phyloP scores from a whole-genome alignment of 2,797 vertebrate genomes.

The Anguilla marmorata region DNA sequence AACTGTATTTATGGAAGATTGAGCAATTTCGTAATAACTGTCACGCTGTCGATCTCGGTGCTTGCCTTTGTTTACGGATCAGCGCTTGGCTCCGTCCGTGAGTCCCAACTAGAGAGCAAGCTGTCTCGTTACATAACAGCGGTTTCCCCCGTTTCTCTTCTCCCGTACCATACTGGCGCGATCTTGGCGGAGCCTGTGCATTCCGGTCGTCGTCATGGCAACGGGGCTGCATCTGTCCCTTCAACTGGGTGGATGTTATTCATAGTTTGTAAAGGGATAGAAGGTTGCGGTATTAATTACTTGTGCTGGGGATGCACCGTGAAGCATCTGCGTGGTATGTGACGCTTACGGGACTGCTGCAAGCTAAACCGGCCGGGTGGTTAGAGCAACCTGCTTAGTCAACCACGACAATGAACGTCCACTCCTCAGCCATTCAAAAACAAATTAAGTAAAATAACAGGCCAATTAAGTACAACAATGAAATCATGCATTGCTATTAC shows the following conservation, averaged over 20 bases:
- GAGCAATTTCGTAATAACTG: constrained; percentile 13
- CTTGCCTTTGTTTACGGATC: constrained; percentile 27
- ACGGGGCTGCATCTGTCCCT: constrained; percentile 73
- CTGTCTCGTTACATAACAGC: constrained; percentile 67
- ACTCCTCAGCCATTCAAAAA: background rate
- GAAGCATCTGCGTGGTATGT: background rate
- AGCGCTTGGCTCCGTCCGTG: constrained; percentile 50
- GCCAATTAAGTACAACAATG: background rate
- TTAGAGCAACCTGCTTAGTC: background rate
- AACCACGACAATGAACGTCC: background rate
- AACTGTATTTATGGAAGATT: background rate
- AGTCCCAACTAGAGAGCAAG: constrained; percentile 52
- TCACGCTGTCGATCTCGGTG: constrained; percentile 37
- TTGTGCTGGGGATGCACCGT: constrained; percentile 26
- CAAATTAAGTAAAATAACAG: background rate
- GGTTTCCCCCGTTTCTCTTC: background rate
- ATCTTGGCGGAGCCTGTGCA: constrained; percentile 66
- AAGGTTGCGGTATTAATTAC: constrained; percentile 49
- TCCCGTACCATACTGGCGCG: constrained; percentile 53
- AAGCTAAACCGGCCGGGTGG: background rate
- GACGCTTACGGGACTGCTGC: background rate
- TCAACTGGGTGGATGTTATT: constrained; percentile 55
- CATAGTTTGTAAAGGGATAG: constrained; percentile 49
- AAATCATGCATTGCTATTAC: background rate
- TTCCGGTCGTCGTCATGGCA: constrained; percentile 73